These are phyloP conservation scores for Trichogramma pretiosum DNA, from an alignment of 1,140 invertebrate genomes.

Conservation along the genomic window DNA sequence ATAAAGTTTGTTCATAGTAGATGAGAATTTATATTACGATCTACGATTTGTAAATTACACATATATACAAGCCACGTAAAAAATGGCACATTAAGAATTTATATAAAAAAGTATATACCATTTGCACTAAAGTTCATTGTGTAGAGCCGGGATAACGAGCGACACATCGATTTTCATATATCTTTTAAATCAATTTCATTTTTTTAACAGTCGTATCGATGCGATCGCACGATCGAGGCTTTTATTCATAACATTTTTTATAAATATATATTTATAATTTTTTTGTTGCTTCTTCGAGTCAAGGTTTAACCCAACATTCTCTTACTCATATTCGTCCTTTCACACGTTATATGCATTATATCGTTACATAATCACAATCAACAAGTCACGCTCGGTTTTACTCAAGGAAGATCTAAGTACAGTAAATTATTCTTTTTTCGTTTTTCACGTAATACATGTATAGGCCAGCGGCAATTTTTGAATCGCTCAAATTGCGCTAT, in stretches of 20 bases:
- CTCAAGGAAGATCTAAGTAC: slow-evolving; percentile 39
- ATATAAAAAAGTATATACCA: too few relatives aligned
- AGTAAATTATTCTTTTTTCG: slow-evolving; percentile 21
- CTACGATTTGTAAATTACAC: slow-evolving; percentile 23
- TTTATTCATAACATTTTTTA: slow-evolving; percentile 14
- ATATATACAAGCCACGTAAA: slow-evolving; percentile 39
- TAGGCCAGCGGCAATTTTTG: slow-evolving; percentile 3
- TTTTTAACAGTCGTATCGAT: slow-evolving; percentile 10
- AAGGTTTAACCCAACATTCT: slow-evolving; percentile 4
- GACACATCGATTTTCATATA: slow-evolving; percentile 10
- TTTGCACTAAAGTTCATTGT: slow-evolving; percentile 35
- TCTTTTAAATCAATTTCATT: too few relatives aligned
- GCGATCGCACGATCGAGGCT: slow-evolving; percentile 2
- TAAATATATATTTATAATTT: slow-evolving; percentile 17
- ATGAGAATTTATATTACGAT: too few relatives aligned
- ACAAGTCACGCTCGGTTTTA: slow-evolving; percentile 31
- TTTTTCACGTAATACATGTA: slow-evolving; percentile 2
- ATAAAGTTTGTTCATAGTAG: slow-evolving; percentile 17
- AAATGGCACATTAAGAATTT: slow-evolving; percentile 45
- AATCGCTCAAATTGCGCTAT: slow-evolving; percentile 4
- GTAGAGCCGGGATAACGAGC: slow-evolving; percentile 11
- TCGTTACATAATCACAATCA: slow-evolving; percentile 37
- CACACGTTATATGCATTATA: slow-evolving; percentile 19
- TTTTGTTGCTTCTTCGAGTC: slow-evolving; percentile 6
- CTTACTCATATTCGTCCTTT: neutral